Evolutionary conservation across 1,140 invertebrate species (phyloP).

Genomic region (Bombus turneri): DNA sequence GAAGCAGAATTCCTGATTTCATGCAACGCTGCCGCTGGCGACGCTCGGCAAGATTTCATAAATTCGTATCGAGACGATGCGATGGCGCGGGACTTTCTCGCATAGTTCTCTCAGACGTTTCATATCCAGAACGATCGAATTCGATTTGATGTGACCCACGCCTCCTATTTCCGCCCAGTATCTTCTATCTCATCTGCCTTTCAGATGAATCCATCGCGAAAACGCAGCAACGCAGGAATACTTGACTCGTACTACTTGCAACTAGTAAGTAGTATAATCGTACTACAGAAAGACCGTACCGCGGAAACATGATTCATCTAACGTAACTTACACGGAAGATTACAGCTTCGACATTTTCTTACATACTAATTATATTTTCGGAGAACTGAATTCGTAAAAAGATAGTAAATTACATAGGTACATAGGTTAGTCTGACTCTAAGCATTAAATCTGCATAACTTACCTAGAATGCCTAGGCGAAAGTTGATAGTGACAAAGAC

Average conservation of each 20-base stretch:
- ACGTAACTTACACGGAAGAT: not conserved
- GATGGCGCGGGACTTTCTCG: not conserved
- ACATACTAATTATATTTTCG: rapidly evolving
- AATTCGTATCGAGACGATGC: constrained; percentile 18
- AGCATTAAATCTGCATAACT: constrained; percentile 59
- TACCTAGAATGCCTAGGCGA: constrained; percentile 95
- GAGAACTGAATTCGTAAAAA: too few species aligned
- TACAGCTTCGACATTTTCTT: not conserved
- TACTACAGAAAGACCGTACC: not conserved
- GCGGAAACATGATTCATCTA: not conserved
- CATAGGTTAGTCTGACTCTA: too few species aligned
- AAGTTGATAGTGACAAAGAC: constrained; percentile 97
- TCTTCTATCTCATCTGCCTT: not conserved
- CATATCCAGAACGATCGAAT: not conserved
- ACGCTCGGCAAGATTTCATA: constrained; percentile 38
- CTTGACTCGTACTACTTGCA: not conserved
- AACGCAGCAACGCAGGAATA: not conserved
- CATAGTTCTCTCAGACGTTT: constrained; percentile 4
- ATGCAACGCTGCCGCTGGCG: constrained; percentile 21
- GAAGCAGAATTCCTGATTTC: constrained; percentile 57
- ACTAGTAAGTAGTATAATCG: not conserved
- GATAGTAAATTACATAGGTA: too few species aligned
- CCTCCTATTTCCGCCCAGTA: not conserved
- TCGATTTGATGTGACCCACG: not conserved
- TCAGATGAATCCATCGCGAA: not conserved